Evolutionary conservation across 2,113 vertebrate genomes (phyloP).

Genomic region (Nematolebias whitei): DNA sequence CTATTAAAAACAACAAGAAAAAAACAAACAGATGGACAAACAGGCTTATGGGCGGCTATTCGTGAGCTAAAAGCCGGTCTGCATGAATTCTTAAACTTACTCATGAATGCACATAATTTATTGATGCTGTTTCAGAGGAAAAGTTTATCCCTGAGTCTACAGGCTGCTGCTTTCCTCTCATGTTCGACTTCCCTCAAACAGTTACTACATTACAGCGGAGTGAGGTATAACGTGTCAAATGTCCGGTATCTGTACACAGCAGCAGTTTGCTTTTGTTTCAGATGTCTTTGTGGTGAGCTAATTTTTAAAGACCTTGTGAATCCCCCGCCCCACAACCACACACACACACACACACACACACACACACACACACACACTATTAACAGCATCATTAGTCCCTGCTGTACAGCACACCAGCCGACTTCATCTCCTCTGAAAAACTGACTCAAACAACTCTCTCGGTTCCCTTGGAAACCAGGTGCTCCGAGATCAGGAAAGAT

Average conservation of each 20-base stretch:
- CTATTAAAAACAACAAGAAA: slow-evolving; percentile 22
- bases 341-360: not conserved
- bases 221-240: slow-evolving; percentile 54
- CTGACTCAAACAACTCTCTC: slow-evolving; percentile 61
- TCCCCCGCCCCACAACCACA: no score
- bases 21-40: slow-evolving; percentile 25
- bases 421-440: slow-evolving; percentile 56
- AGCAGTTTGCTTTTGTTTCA: slow-evolving; percentile 34
- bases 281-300: slow-evolving; percentile 14
- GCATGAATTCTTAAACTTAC: slow-evolving; percentile 78
- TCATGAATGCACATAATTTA: slow-evolving; percentile 76
- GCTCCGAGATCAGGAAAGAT: slow-evolving; percentile 76
- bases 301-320: slow-evolving; percentile 23
- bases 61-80: slow-evolving; percentile 64
- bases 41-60: slow-evolving; percentile 39
- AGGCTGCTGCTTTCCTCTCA: slow-evolving; percentile 34
- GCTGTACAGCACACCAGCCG: slow-evolving; percentile 30
- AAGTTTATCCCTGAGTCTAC: slow-evolving; percentile 57
- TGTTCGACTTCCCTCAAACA: slow-evolving; percentile 41
- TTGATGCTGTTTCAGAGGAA: slow-evolving; percentile 72
- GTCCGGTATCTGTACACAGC: slow-evolving; percentile 41
- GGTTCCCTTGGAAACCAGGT: slow-evolving; percentile 82
- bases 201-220: slow-evolving; percentile 35
- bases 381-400: slow-evolving; percentile 38
- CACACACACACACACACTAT: slow-evolving; percentile 1